Evolutionary conservation across 2,113 vertebrate genomes (phyloP).

Genomic region (Arizona elegans): DNA sequence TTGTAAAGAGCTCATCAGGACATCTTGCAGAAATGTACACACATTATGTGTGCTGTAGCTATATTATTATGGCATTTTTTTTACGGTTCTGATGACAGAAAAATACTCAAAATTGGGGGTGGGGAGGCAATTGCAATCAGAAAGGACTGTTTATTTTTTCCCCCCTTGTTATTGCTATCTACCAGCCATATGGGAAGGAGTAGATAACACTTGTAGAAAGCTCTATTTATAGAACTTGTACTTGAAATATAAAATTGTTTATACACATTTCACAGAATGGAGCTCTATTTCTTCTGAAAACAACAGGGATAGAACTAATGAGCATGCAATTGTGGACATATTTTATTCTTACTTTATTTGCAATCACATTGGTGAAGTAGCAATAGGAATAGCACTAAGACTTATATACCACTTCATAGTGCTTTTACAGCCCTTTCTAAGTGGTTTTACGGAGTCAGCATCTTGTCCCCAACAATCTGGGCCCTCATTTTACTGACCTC

Average conservation of each 20-base stretch:
- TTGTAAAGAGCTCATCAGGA: not conserved
- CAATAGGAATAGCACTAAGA: too few species aligned
- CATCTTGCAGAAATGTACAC: not conserved
- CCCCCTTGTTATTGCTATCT: not conserved
- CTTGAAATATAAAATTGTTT: not conserved
- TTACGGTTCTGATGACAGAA: not conserved
- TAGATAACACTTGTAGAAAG: not conserved
- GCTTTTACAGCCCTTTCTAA: too few species aligned
- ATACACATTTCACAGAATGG: not conserved
- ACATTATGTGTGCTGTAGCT: not conserved
- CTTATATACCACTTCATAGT: too few species aligned
- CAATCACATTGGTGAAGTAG: not conserved
- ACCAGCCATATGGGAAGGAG: not conserved
- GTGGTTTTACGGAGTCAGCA: too few species aligned
- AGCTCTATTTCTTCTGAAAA: not conserved
- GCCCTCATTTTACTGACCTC: too few species aligned
- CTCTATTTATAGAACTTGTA: not conserved
- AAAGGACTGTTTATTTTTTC: not conserved
- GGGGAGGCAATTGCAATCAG: not conserved
- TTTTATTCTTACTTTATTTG: not conserved
- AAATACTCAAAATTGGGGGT: not conserved
- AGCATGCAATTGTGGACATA: not conserved
- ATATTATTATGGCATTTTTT: not conserved
- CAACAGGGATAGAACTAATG: not conserved
- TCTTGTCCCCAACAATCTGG: too few species aligned